Evolutionary conservation across 2,888 invertebrate species (phyloP).

Genomic region (Calameuta idolon): DNA sequence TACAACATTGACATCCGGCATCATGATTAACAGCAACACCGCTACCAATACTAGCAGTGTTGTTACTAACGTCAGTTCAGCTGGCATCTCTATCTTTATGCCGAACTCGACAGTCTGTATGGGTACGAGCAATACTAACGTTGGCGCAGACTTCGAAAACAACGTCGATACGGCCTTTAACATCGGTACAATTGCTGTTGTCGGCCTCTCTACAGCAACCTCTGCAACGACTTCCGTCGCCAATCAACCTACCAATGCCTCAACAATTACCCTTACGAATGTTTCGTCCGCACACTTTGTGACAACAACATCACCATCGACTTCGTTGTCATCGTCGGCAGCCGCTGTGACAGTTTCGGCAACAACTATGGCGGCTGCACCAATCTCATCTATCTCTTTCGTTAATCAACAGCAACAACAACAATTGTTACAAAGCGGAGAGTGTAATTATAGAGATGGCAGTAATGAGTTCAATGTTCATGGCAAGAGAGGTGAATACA

Average conservation of each 20-base stretch:
- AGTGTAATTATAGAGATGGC: not conserved
- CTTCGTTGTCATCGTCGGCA: not conserved
- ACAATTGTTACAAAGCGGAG: not conserved
- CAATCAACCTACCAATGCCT: not conserved
- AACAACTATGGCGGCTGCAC: slow-evolving; percentile 22
- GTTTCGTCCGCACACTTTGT: not conserved
- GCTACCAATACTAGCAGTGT: slow-evolving; percentile 36
- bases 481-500: not conserved
- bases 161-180: not conserved
- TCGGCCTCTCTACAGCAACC: not conserved
- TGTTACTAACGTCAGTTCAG: not conserved
- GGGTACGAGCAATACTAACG: not conserved
- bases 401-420: not conserved
- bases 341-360: slow-evolving; percentile 13
- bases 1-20: not conserved
- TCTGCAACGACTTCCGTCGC: not conserved
- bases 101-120: not conserved
- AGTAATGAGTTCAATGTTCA: not conserved
- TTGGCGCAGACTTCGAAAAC: not conserved
- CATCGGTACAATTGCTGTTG: not conserved
- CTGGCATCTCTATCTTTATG: not conserved
- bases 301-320: not conserved
- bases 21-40: slow-evolving; percentile 38
- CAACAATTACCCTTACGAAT: not conserved
- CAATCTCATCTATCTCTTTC: not conserved